Percentiles rank a stretch among this genome's conserved stretches.
Conservation (phyloP, 35 echinoderm and acorn worm genomes). For the Acanthaster planci region DNA sequence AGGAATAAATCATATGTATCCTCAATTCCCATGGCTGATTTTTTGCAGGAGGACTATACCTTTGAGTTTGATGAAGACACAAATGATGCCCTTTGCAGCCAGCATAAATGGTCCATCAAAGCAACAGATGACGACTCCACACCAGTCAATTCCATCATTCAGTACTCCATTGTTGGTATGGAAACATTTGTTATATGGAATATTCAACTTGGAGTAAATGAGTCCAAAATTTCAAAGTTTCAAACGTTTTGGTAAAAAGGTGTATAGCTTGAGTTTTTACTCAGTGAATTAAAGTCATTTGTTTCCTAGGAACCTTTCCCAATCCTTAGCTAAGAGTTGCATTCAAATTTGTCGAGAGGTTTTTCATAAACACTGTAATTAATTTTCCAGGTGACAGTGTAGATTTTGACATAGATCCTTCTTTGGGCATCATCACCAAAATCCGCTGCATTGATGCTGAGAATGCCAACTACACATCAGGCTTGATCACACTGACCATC, state of each 20-base stretch:
- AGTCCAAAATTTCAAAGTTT: no score
- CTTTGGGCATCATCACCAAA: neutral
- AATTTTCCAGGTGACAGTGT: neutral
- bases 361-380: no score
- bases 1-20: no score
- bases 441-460: neutral
- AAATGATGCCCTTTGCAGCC: neutral
- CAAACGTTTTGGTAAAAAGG: no score
- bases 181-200: no score
- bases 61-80: slow-evolving; percentile 16
- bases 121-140: slow-evolving; percentile 9
- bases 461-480: neutral
- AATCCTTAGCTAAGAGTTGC: no score
- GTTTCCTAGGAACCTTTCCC: no score
- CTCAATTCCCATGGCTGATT: neutral
- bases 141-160: neutral
- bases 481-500: neutral
- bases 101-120: neutral
- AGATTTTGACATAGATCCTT: neutral
- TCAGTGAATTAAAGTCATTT: no score
- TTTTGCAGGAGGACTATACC: neutral
- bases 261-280: no score
- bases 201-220: no score
- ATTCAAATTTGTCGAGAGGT: no score
- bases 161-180: slow-evolving; percentile 23